These are phyloP conservation scores for Acanthoscelides obtectus DNA, from an alignment of 2,888 invertebrate genomes.

Conservation along the genomic window DNA sequence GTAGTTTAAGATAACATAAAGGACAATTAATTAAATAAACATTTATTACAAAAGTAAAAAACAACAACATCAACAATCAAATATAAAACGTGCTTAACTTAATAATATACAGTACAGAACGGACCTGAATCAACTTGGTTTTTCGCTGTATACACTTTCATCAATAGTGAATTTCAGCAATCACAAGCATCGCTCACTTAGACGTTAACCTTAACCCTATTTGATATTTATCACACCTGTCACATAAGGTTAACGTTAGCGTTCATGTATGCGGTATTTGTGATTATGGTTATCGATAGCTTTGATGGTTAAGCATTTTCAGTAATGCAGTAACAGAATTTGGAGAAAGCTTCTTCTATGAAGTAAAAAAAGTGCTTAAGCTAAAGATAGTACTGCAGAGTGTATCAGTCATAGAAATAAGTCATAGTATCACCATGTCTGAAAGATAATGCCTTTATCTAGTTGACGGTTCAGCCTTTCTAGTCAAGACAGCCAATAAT, in stretches of 20 bases:
- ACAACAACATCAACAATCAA: constrained; percentile 2
- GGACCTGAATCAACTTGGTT: neutral
- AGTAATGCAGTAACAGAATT: no score
- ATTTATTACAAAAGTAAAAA: constrained; percentile 12
- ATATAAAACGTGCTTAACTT: constrained; percentile 1
- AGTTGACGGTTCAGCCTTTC: neutral
- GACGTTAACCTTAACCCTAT: no score
- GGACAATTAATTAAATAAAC: neutral
- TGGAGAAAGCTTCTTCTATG: no score
- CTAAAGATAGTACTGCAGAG: neutral
- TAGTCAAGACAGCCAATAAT: neutral
- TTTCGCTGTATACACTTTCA: neutral
- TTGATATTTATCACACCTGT: no score
- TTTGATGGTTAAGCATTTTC: no score
- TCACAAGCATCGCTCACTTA: no score
- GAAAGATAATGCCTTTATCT: neutral
- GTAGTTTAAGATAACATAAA: no score
- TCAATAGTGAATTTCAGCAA: no score
- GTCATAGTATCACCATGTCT: neutral
- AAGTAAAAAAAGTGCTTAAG: neutral
- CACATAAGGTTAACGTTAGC: no score
- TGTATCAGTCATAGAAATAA: neutral
- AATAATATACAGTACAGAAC: neutral
- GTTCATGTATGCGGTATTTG: no score
- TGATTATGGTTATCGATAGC: no score